phyloP scores from a whole-genome alignment of 1,140 invertebrate genomes.

The Andrena cerasifolii region DNA sequence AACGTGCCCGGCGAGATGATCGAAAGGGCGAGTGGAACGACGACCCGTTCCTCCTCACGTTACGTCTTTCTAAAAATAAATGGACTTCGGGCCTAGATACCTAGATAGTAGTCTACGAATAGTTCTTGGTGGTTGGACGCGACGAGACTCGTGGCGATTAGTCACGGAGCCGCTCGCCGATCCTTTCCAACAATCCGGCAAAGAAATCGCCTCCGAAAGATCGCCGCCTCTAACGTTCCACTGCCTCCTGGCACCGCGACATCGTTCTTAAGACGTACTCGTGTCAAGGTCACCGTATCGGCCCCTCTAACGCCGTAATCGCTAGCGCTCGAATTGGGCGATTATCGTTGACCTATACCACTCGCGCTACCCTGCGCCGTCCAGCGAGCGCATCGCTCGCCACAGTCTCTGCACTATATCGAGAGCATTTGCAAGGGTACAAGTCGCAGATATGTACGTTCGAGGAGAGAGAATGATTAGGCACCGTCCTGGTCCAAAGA shows the following conservation, averaged over 20 bases:
- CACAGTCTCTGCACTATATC: too few relatives aligned
- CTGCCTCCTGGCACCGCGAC: too few relatives aligned
- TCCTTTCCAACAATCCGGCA: not conserved
- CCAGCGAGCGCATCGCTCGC: too few relatives aligned
- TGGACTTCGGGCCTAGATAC: constrained; percentile 82
- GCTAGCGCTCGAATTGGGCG: too few relatives aligned
- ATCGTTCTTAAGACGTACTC: too few relatives aligned
- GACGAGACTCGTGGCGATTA: constrained; percentile 75
- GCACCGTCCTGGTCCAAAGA: constrained; percentile 18
- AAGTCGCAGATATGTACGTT: not conserved
- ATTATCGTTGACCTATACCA: not conserved
- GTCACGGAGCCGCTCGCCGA: constrained; percentile 55
- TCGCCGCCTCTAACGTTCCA: too few relatives aligned
- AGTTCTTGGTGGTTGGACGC: constrained; percentile 71
- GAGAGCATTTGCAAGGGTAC: too few relatives aligned
- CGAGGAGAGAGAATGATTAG: not conserved
- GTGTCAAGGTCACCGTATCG: constrained; percentile 29
- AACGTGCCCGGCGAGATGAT: constrained; percentile 58
- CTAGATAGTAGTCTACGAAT: constrained; percentile 82
- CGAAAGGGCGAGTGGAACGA: constrained; percentile 68
- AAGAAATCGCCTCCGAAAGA: not conserved
- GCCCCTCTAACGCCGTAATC: not conserved
- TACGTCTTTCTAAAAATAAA: constrained; percentile 82
- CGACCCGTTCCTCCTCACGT: constrained; percentile 80
- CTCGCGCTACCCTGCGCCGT: not conserved